Evolutionary conservation across 2,113 vertebrate species (phyloP).

Genomic region (Theropithecus gelada): DNA sequence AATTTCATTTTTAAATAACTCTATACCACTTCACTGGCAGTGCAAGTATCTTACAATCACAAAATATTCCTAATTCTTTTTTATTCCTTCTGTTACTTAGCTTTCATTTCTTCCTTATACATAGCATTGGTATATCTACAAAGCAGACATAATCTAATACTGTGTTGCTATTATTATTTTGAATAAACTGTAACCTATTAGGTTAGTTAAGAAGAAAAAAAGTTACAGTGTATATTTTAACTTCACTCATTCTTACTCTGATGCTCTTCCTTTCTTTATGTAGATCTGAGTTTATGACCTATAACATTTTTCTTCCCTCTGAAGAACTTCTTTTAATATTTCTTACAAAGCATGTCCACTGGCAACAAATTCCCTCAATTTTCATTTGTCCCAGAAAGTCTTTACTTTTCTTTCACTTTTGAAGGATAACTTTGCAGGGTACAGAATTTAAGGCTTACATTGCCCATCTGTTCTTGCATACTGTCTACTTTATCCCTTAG

Average conservation of each 20-base stretch:
- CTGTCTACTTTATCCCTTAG: neutral
- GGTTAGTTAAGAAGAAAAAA: neutral
- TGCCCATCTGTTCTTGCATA: neutral
- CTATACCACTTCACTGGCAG: neutral
- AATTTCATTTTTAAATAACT: neutral
- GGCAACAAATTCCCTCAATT: neutral
- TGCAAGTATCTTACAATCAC: neutral
- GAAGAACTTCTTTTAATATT: neutral
- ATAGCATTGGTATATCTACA: neutral
- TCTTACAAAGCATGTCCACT: neutral
- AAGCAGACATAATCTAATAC: neutral
- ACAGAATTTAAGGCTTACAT: neutral
- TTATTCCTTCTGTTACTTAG: neutral
- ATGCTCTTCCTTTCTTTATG: neutral
- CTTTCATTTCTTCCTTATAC: neutral
- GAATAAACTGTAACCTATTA: neutral
- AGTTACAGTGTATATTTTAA: neutral
- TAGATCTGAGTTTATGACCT: neutral
- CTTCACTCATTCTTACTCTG: neutral
- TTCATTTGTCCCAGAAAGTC: neutral
- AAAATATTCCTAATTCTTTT: neutral
- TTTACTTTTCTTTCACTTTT: neutral
- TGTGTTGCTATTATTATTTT: neutral
- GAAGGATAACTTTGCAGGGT: neutral
- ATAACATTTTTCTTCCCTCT: neutral